Evolutionary conservation across 2,888 invertebrate genomes (phyloP).

Genomic region (Cephus runcator): DNA sequence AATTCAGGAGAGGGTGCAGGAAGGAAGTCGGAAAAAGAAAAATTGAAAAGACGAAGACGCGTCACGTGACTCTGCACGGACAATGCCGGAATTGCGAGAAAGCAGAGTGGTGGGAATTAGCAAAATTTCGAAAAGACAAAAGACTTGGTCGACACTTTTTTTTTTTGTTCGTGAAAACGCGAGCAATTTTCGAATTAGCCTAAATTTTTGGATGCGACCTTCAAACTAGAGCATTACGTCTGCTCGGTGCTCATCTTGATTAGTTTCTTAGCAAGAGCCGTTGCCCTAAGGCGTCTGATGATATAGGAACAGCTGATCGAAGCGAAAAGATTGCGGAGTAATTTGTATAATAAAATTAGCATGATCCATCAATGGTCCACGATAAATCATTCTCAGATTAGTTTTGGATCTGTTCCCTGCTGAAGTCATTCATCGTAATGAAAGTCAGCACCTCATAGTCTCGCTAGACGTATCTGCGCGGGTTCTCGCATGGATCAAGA

Average conservation of each 20-base stretch:
- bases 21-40: not conserved
- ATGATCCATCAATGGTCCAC: too few species aligned
- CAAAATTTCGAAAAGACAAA: not conserved
- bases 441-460: too few species aligned
- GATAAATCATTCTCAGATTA: too few species aligned
- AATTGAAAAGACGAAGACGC: not conserved
- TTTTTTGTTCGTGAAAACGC: not conserved
- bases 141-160: not conserved
- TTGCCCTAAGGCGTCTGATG: not conserved
- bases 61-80: not conserved
- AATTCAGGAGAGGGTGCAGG: too few species aligned
- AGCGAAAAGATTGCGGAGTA: not conserved
- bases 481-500: too few species aligned
- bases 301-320: not conserved
- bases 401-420: too few species aligned
- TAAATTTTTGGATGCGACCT: not conserved
- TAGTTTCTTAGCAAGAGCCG: not conserved
- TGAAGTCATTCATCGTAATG: too few species aligned
- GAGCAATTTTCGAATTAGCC: not conserved
- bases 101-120: not conserved
- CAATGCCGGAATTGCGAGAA: not conserved
- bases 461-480: too few species aligned
- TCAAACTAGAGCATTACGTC: not conserved
- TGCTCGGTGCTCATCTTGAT: not conserved
- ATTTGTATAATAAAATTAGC: not conserved